Base-by-base conservation (phyloP, 92 coral and sea anemone genomes). In the Montipora capitata region DNA sequence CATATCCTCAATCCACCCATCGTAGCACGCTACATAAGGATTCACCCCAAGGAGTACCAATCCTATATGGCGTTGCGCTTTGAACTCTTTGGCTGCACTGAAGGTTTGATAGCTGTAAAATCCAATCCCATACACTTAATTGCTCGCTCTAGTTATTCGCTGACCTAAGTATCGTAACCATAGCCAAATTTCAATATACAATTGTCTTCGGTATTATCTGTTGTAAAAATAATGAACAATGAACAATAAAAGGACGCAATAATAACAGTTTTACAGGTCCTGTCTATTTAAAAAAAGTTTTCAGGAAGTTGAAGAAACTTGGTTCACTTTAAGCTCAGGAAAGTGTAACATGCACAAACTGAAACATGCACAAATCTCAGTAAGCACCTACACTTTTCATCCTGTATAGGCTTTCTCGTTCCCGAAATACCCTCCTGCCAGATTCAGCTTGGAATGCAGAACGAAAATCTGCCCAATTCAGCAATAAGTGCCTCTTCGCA, bases 391-490 rank as follows among this genome's bases (percentile, higher is more conserved):
- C 35, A 27, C 35, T 27, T 27, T 27, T 1, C 35, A 27, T 27
- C 35, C 35, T 64, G 45, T 6, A 2, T 14, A 80, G 84, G 84
- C 15, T 80, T 80, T 14, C n/a, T 27, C 8, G n/a, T 66, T 18
- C 84, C 84, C 9, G 64, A 65, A 8, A 38, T 59, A 15, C 63
- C 74, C 49, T 10, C 72, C 38, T 81, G 86, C 40, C 11, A 39
- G 43, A n/a, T 8, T 0, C 74, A 65, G 15, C 41, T 85, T 2
- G 89, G 89, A 5, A 76, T 85, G 89, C 41, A 85, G 64, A 65
- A 10, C 44, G 43, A 52, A 10, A 0, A 15, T 1, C 44, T 85
- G 3, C 83, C 89, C n/a, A 40, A 85, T 66, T 74, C 74, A 0
- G 76, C 65, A 0, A 63, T 85, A 17, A 18, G 83, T 0, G 89